Evolutionary conservation across 2,888 invertebrate genomes (phyloP), one percentile per base, ranked within the genome.

Genomic region (Caenorhabditis imperialis): DNA sequence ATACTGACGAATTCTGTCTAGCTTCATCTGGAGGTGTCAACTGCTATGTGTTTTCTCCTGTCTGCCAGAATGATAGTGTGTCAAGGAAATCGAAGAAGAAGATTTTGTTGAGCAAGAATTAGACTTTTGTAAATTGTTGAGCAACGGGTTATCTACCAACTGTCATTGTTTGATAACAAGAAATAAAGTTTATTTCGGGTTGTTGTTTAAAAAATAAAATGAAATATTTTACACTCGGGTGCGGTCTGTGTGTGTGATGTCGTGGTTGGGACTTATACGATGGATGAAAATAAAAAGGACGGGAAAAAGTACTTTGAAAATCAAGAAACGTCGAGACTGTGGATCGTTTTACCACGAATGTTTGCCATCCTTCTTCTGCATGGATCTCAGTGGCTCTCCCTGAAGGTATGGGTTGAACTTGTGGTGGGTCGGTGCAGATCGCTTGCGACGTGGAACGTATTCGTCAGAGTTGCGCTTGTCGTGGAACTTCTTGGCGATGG

Each of bases 401-500:
- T 81, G 80, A 44, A 86, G 82, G 75, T 85, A 86, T 33, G 86
- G 86, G 72, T 86, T 86, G 54, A 72, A 40, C 45, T 81, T 84
- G 62, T 77, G 75, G 23, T 65, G 63, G 61, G 62, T 54, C 37
- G 71, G 69, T 53, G 55, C 60, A 47, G 83, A 84, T 23, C 86
- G 80, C 74, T 86, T 86, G 38, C 81, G 79, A 8, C 86, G 80
- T 47, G 85, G 86, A 18, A 79, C 81, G 35, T 81, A 78, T 78
- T 81, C 81, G 40, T 81, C 77, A 18, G 77, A 75, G 62, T 71
- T 79, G 35, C 86, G 55, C 63, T 84, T 86, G 62, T 86, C 83
- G 77, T 87, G 86, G 84, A 85, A 87, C 70, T 87, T 87, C 81
- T 87, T 87, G 57, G 87, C 87, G 37, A 87, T 85, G 77, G 84